Conservation (phyloP, 2,888 invertebrate genomes). For the Spisula subtruncata region DNA sequence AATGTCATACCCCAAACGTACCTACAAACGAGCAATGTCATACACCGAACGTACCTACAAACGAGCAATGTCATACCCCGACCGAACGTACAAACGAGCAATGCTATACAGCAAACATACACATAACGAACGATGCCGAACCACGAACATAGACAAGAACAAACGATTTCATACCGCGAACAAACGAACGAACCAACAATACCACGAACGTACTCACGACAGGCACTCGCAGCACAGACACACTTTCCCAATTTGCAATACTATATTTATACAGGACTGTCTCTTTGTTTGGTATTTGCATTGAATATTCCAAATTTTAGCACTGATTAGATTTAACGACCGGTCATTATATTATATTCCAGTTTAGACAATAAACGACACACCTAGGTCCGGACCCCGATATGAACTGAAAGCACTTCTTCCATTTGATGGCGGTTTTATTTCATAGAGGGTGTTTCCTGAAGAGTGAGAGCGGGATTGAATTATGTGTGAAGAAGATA, state of each 20-base stretch:
- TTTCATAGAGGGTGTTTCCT: neutral
- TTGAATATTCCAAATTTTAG: neutral
- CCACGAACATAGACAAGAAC: too few species aligned
- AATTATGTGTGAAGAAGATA: neutral
- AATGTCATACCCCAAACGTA: too few species aligned
- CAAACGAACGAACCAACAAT: too few species aligned
- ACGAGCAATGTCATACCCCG: neutral
- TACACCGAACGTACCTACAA: too few species aligned
- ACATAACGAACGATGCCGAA: too few species aligned
- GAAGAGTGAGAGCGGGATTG: neutral
- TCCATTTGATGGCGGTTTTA: neutral
- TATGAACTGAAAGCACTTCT: neutral
- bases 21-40: too few species aligned
- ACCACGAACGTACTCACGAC: too few species aligned
- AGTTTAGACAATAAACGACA: neutral
- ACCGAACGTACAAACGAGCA: neutral
- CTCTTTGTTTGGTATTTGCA: neutral
- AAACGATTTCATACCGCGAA: too few species aligned
- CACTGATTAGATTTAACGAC: constrained; percentile 6
- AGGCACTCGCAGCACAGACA: neutral
- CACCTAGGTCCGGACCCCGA: neutral
- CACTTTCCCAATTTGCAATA: neutral
- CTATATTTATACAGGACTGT: neutral
- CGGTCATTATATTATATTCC: neutral
- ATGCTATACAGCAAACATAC: neutral